Evolutionary conservation across 2,113 vertebrate species (phyloP).

Genomic region (Carassius auratus): DNA sequence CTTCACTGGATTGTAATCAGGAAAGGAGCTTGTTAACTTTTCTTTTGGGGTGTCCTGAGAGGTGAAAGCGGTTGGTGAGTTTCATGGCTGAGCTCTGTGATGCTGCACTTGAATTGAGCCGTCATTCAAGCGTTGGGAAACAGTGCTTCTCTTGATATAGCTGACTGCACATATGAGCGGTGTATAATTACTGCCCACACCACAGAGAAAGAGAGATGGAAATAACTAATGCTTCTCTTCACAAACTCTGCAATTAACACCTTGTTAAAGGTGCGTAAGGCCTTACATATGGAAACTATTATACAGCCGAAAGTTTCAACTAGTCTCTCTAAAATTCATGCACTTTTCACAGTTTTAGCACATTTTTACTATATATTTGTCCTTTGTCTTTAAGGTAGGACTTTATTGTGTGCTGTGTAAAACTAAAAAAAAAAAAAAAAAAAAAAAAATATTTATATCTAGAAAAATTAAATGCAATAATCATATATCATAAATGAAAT

Average conservation of each 20-base stretch:
- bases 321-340: not conserved
- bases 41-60: not conserved
- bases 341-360: not conserved
- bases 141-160: conserved; percentile 9
- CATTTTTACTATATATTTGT: not conserved
- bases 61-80: not conserved
- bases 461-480: no score
- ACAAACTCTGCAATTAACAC: conserved; percentile 64
- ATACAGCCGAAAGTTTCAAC: conserved; percentile 37
- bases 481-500: no score
- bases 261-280: conserved; percentile 61
- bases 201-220: conserved; percentile 48
- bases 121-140: conserved; percentile 31
- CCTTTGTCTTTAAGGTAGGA: not conserved
- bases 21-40: not conserved
- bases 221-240: conserved; percentile 48
- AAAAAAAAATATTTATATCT: no score
- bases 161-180: conserved; percentile 36
- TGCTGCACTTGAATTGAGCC: not conserved
- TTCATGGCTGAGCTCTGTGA: conserved; percentile 31
- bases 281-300: conserved; percentile 59
- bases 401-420: no score
- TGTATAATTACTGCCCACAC: conserved; percentile 47
- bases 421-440: no score
- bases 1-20: not conserved